Evolutionary conservation across 2,113 vertebrate species (phyloP).

Genomic region (Cinclus mexicanus): DNA sequence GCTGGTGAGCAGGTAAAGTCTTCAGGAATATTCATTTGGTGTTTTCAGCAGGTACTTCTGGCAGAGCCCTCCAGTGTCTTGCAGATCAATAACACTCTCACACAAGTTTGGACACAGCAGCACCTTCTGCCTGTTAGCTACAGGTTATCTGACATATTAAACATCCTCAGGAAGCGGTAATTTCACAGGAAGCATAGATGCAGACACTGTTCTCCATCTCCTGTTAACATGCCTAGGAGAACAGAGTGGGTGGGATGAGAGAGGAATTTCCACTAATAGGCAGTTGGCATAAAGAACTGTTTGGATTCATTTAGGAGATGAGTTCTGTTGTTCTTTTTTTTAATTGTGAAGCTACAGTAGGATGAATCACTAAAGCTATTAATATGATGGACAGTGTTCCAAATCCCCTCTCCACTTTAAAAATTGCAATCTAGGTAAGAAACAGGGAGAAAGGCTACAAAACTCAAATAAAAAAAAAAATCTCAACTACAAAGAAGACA

Average conservation of each 20-base stretch:
- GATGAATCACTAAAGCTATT: constrained; percentile 21
- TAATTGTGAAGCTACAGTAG: constrained; percentile 16
- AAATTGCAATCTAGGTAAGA: background rate
- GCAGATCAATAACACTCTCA: accelerated
- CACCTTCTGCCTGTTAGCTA: background rate
- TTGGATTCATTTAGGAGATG: background rate
- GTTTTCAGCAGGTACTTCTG: background rate
- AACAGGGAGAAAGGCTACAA: background rate
- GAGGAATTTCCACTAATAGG: constrained; percentile 7
- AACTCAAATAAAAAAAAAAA: background rate
- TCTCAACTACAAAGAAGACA: background rate
- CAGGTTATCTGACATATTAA: background rate
- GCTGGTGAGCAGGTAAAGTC: background rate
- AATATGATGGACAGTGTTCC: background rate
- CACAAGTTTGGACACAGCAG: background rate
- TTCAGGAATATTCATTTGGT: background rate
- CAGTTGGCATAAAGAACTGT: background rate
- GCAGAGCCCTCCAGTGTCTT: background rate
- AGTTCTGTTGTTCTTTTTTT: constrained; percentile 46
- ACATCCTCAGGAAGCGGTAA: background rate
- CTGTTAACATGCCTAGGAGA: background rate
- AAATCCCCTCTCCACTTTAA: background rate
- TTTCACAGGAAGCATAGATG: background rate
- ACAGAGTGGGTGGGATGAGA: background rate
- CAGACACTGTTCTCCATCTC: background rate